Conservation (phyloP, 53 echinoderm and acorn worm species). For the Crossaster papposus region DNA sequence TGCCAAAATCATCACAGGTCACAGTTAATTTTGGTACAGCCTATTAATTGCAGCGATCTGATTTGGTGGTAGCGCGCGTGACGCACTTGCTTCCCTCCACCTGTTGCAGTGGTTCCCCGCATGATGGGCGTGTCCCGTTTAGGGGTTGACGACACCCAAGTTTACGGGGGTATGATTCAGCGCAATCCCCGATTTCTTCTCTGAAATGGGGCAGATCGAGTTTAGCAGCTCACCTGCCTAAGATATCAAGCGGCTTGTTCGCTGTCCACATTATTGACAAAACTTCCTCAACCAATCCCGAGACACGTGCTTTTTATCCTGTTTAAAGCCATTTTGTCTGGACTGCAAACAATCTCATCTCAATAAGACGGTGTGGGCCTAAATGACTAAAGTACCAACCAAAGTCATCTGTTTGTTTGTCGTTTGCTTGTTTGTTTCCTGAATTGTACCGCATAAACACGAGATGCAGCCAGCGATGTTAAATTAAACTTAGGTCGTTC, state of each 20-base stretch:
- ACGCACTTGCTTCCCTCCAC: neutral
- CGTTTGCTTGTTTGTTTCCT: no score
- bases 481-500: no score
- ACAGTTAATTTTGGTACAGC: neutral
- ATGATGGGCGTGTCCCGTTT: neutral
- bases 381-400: no score
- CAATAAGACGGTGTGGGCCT: neutral
- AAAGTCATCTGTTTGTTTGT: no score
- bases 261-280: conserved; percentile 25
- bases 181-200: neutral
- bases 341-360: neutral
- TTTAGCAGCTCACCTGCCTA: conserved; percentile 13
- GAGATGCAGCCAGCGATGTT: no score
- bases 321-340: neutral
- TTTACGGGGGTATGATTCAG: conserved; percentile 20
- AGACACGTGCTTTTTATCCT: neutral
- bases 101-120: neutral
- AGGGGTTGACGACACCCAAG: neutral
- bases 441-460: no score
- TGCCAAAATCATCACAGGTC: neutral
- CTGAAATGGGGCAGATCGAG: neutral
- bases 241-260: conserved; percentile 23
- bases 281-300: neutral
- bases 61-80: conserved; percentile 6
- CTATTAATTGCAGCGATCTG: neutral